A percentile compares a stretch with the other conserved stretches of the same genome.
phyloP scores from a whole-genome alignment of 2,113 vertebrate genomes.

The Romanogobio albipinnatus region DNA sequence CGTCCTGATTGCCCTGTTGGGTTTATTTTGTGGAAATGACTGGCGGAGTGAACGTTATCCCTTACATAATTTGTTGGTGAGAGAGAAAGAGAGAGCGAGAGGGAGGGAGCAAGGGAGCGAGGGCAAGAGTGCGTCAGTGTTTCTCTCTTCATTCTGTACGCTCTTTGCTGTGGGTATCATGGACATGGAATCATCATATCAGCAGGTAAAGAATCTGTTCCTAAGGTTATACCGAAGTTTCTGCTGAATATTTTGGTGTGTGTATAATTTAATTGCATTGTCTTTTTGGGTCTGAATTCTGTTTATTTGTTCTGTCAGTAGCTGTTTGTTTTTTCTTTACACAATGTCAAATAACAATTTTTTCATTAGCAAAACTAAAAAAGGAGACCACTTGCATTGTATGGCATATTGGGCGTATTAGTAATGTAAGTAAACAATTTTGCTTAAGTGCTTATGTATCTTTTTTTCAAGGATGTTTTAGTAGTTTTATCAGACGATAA shows the following conservation, averaged over 20 bases:
- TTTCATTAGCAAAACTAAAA: background rate
- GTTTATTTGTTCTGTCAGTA: background rate
- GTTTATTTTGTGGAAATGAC: conserved; percentile 27
- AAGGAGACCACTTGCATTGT: background rate
- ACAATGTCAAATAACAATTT: background rate
- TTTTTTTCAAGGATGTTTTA: background rate
- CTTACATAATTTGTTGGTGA: conserved; percentile 24
- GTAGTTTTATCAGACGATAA: background rate
- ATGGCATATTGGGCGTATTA: background rate
- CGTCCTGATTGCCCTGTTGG: conserved; percentile 41
- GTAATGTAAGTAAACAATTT: background rate
- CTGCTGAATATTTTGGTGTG: background rate
- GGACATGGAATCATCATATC: background rate
- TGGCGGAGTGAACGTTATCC: background rate
- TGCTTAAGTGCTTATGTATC: background rate
- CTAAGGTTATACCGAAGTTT: background rate
- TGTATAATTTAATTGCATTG: background rate
- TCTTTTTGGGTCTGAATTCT: background rate
- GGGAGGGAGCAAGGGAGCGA: conserved; percentile 54
- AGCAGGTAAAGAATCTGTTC: conserved; percentile 14
- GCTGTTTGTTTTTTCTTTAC: background rate
- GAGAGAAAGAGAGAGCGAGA: conserved; percentile 48
- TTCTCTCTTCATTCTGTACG: conserved; percentile 3
- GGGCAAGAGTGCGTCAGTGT: conserved; percentile 8
- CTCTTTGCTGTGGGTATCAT: background rate